Evolutionary conservation across 2,113 vertebrate genomes (phyloP).

Genomic region (Setophaga kirtlandii): DNA sequence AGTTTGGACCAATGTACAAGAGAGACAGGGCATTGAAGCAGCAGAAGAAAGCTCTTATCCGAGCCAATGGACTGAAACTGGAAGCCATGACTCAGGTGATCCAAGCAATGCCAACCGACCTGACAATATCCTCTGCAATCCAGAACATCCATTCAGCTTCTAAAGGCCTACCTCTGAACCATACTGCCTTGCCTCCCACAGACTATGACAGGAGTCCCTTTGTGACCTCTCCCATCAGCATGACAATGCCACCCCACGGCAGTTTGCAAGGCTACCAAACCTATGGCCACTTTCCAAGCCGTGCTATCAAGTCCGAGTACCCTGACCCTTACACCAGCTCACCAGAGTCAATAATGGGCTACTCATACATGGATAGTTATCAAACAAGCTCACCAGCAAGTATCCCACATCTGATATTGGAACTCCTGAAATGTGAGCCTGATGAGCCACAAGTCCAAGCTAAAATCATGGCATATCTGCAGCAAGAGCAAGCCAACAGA

Average conservation of each 20-base stretch:
- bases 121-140: constrained; percentile 95
- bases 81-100: constrained; percentile 98
- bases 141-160: constrained; percentile 97
- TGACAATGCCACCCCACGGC: constrained; percentile 96
- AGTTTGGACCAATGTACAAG: constrained; percentile 99
- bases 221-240: constrained; percentile 95
- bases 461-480: constrained; percentile 92
- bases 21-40: constrained; percentile 96
- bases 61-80: constrained; percentile 96
- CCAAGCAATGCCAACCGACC: constrained; percentile 94
- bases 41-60: constrained; percentile 97
- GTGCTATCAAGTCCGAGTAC: constrained; percentile 98
- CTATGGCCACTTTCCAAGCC: constrained; percentile 93
- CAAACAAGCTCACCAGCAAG: constrained; percentile 90
- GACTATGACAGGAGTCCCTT: constrained; percentile 98
- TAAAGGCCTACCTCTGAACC: constrained; percentile 96
- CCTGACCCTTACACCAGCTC: constrained; percentile 97
- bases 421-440: constrained; percentile 97
- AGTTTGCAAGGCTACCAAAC: constrained; percentile 95
- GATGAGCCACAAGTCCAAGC: constrained; percentile 95
- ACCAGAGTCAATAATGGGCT: constrained; percentile 96
- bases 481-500: constrained; percentile 94
- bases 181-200: constrained; percentile 92
- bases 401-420: constrained; percentile 94
- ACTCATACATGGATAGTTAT: constrained; percentile 92